These are phyloP conservation scores for Rambutsinella grinnellia DNA, from an alignment of 2,888 invertebrate genomes.

Conservation along the genomic window DNA sequence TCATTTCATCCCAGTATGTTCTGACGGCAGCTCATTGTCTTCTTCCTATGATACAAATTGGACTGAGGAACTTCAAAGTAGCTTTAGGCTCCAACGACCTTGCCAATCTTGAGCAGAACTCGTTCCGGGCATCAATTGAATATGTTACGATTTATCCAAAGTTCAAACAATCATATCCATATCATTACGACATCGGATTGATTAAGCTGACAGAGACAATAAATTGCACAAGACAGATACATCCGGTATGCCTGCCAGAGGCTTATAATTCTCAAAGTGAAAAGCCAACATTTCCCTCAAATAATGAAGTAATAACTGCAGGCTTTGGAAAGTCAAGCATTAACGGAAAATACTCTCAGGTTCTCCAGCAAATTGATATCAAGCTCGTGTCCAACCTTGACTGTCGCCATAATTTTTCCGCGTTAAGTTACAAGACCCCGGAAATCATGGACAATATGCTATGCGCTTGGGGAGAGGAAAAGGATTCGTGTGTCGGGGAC, in stretches of 20 bases:
- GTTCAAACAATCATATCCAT: conserved; percentile 29
- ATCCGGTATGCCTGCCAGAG: conserved; percentile 39
- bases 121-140: conserved; percentile 20
- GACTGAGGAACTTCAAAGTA: conserved; percentile 24
- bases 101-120: not conserved
- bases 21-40: conserved; percentile 36
- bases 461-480: conserved; percentile 32
- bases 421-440: conserved; percentile 22
- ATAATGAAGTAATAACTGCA: conserved; percentile 1
- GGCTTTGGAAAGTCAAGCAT: conserved; percentile 31
- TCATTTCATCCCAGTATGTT: conserved; percentile 24
- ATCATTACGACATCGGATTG: conserved; percentile 34
- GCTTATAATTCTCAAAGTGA: not conserved
- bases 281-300: not conserved
- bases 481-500: conserved; percentile 33
- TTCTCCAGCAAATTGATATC: conserved; percentile 23
- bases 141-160: conserved; percentile 28
- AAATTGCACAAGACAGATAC: conserved; percentile 16
- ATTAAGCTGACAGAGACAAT: conserved; percentile 21
- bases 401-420: not conserved
- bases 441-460: conserved; percentile 23
- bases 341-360: conserved; percentile 23
- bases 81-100: conserved; percentile 8
- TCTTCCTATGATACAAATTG: conserved; percentile 32
- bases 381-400: conserved; percentile 17